A percentile compares a stretch with the other conserved stretches of the same genome.
phyloP scores from a whole-genome alignment of 1,140 invertebrate genomes.

The Paraescarpia echinospica region DNA sequence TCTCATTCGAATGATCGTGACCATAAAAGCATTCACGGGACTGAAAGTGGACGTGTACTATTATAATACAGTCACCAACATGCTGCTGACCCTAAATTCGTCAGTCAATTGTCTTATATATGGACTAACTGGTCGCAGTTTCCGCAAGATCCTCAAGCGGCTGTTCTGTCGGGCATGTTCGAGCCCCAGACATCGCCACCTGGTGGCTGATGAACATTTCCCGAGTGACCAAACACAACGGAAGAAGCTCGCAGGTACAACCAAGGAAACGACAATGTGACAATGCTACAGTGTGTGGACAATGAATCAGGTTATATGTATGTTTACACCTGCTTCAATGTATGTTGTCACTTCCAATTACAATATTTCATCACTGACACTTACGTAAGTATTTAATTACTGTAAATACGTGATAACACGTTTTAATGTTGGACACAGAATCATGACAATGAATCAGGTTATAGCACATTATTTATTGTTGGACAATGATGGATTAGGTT shows the following conservation, averaged over 20 bases:
- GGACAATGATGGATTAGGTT: too few relatives aligned
- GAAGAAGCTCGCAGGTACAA: background rate
- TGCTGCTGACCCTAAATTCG: slow-evolving; percentile 30
- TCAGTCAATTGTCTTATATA: slow-evolving; percentile 31
- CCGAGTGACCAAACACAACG: background rate
- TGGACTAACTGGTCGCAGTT: slow-evolving; percentile 23
- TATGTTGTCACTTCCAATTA: too few relatives aligned
- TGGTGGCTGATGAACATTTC: background rate
- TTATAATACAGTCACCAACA: slow-evolving; percentile 17
- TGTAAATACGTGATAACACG: too few relatives aligned
- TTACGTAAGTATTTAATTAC: too few relatives aligned
- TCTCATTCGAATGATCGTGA: slow-evolving; percentile 18
- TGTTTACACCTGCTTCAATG: too few relatives aligned
- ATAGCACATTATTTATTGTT: too few relatives aligned
- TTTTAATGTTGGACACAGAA: too few relatives aligned
- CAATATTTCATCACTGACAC: too few relatives aligned
- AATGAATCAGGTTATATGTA: background rate
- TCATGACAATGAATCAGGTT: too few relatives aligned
- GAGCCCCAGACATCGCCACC: background rate
- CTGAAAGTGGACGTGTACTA: slow-evolving; percentile 6
- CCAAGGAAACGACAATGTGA: background rate
- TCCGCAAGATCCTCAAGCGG: slow-evolving; percentile 28
- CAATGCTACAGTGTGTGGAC: background rate
- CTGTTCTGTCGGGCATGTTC: slow-evolving; percentile 17
- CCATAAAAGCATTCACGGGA: slow-evolving; percentile 6